phyloP scores from a whole-genome alignment of 92 coral and sea anemone species.

The Palythoa caribaeorum region DNA sequence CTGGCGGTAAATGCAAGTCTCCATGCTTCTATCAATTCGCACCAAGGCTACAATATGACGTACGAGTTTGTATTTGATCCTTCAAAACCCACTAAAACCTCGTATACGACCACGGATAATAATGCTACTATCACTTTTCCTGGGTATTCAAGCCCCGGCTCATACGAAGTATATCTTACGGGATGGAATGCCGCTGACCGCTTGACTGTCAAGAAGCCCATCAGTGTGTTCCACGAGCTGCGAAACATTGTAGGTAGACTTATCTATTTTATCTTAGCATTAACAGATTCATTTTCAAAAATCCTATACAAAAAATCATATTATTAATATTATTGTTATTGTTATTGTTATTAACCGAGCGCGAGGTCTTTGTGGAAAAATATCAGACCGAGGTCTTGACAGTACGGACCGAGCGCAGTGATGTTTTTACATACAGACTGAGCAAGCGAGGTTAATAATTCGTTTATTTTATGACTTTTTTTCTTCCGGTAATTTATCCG shows the following conservation, averaged over 20 bases:
- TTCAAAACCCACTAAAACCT: background rate
- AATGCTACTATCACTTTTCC: constrained; percentile 14
- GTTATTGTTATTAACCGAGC: no score
- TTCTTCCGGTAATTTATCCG: no score
- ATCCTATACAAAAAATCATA: no score
- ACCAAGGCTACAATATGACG: background rate
- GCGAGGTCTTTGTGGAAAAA: no score
- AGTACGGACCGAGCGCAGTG: no score
- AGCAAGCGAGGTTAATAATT: no score
- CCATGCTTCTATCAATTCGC: constrained; percentile 20
- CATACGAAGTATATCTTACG: constrained; percentile 8
- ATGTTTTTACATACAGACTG: no score
- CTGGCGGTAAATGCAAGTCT: background rate
- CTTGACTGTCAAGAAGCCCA: constrained; percentile 14
- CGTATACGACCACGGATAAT: background rate
- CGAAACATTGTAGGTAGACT: constrained; percentile 26
- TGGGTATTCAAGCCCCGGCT: constrained; percentile 17
- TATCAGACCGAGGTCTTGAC: no score
- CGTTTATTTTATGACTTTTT: no score
- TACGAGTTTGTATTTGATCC: constrained; percentile 35
- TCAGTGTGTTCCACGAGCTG: background rate
- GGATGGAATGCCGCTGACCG: constrained; percentile 38
- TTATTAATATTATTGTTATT: no score
- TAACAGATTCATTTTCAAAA: no score
- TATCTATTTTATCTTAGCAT: no score